Evolutionary conservation across 2,113 vertebrate species (phyloP), one percentile per base, ranked within the genome.

Genomic region (Micronycteris hirsuta): DNA sequence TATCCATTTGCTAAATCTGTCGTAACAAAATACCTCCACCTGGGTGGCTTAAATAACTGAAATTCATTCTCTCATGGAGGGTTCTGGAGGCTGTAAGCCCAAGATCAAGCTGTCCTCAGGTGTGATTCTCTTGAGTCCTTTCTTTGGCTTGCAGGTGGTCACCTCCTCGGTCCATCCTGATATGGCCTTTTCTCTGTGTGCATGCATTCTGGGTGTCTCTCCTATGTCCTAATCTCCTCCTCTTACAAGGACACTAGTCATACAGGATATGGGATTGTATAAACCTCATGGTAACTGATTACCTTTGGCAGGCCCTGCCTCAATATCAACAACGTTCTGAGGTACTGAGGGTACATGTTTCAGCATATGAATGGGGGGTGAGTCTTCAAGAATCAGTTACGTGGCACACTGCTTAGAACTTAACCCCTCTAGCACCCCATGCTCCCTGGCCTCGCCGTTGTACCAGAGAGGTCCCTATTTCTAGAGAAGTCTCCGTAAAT

Each of bases 341-440:
- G 36, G 38, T 26, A 28, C 16, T 26, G 16, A 26, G 33, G 1
- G 11, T 65, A 22, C 47, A 1, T 26, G 8, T 9, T 86, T 86
- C 36, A 52, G 43, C 1, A 52, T 33, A 45, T 43, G n/a, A 86
- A 76, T 19, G 1, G 7, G 15, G 26, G 33, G 1, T 52, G 3
- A 22, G 11, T 45, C 52, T 20, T 56, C 38, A 33, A 26, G 43
- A 47, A 73, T 88, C 56, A 88, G 16, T 38, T 20, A 12, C 41
- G 24, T 36, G 11, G 7, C 47, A 10, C 22, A 52, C 12, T 5
- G 7, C 49, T 83, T 77, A 71, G 5, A 84, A 13, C 24, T 17
- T 52, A 19, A 36, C 17, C 8, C 10, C 6, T 41, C 52, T 3
- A 4, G 61, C 24, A 13, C 19, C 19, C 11, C 11, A 0, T 1